These are phyloP conservation scores for Ploceus nigricollis DNA, from an alignment of 2,113 vertebrate species.

Conservation along the genomic window DNA sequence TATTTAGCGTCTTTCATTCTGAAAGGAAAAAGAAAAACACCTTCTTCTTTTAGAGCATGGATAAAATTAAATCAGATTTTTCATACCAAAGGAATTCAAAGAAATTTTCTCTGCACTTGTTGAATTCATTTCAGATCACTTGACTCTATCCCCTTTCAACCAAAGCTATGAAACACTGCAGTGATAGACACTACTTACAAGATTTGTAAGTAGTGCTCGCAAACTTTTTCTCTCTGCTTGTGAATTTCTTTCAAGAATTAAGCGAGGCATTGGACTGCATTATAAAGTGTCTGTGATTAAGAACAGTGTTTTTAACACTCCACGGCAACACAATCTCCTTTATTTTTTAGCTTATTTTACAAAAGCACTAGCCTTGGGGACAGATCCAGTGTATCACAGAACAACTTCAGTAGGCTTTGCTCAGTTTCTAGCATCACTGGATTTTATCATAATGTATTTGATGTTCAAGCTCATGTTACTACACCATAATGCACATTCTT, in stretches of 20 bases:
- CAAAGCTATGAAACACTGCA: neutral
- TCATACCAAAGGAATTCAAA: neutral
- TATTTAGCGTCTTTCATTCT: neutral
- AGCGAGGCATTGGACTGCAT: neutral
- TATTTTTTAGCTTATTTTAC: neutral
- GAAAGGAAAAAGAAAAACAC: neutral
- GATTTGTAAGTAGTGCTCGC: neutral
- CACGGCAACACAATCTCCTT: neutral
- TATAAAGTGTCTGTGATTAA: neutral
- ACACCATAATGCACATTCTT: neutral
- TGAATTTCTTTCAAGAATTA: neutral
- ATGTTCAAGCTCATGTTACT: neutral
- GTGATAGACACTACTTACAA: neutral
- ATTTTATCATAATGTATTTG: neutral
- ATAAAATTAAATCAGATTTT: neutral
- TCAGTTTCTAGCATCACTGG: neutral
- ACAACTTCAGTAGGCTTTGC: neutral
- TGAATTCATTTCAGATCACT: neutral
- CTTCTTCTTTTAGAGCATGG: neutral
- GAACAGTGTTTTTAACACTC: neutral
- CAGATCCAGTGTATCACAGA: neutral
- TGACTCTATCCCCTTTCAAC: neutral
- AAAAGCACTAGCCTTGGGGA: neutral
- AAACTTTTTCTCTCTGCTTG: neutral
- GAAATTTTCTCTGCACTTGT: neutral